Evolutionary conservation across 2,797 vertebrate species (phyloP).

Genomic region (Thalassophryne amazonica): DNA sequence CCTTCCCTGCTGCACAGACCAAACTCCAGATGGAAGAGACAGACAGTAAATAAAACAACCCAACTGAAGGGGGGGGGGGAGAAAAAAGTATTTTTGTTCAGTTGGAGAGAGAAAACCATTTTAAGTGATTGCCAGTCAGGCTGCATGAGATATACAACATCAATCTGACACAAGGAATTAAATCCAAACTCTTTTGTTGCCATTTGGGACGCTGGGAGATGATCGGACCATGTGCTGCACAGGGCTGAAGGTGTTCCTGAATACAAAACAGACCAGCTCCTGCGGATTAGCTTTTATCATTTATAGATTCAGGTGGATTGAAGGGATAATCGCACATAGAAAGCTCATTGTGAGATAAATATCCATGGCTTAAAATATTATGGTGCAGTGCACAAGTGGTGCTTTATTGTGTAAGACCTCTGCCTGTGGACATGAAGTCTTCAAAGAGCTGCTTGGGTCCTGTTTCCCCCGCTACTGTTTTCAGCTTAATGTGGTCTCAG

Average conservation of each 20-base stretch:
- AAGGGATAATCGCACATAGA: conserved; percentile 59
- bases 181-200: conserved; percentile 38
- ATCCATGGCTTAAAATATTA: conserved; percentile 49
- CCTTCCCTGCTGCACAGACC: conserved; percentile 60
- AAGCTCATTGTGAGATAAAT: conserved; percentile 55
- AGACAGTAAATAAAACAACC: conserved; percentile 63
- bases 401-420: conserved; percentile 43
- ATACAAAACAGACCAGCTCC: conserved; percentile 57
- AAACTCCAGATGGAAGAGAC: conserved; percentile 71
- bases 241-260: conserved; percentile 49
- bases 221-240: conserved; percentile 16
- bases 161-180: not conserved
- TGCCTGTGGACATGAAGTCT: conserved; percentile 40
- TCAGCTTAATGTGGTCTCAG: not conserved
- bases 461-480: conserved; percentile 1
- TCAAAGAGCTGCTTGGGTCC: conserved; percentile 8
- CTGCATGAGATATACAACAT: not conserved
- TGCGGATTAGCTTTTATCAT: conserved; percentile 60
- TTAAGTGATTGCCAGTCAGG: conserved; percentile 8
- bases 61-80: conserved; percentile 42
- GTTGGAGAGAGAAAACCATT: conserved; percentile 9
- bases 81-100: conserved; percentile 12
- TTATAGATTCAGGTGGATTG: conserved; percentile 60
- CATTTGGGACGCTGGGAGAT: conserved; percentile 34
- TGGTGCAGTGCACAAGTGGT: conserved; percentile 11